A percentile compares a stretch with the other conserved stretches of the same genome.
Conservation (phyloP, 2,888 invertebrate genomes). For the Furcula furcula region DNA sequence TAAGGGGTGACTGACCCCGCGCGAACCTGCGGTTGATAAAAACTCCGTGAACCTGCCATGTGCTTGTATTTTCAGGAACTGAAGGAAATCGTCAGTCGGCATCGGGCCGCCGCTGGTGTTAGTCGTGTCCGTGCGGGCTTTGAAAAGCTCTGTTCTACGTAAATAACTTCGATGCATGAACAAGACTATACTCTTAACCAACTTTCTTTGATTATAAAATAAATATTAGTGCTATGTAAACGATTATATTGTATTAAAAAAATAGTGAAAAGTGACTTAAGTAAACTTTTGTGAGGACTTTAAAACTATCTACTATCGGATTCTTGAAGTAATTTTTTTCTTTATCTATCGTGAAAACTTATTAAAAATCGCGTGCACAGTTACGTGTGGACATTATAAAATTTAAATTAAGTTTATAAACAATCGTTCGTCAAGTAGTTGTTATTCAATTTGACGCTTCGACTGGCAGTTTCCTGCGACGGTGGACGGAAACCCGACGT, state of each 20-base stretch:
- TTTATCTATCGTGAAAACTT: no score
- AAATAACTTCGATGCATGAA: constrained; percentile 62
- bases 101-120: constrained; percentile 39
- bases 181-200: neutral
- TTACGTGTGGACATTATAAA: constrained; percentile 33
- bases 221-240: neutral
- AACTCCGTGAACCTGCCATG: constrained; percentile 55
- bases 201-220: neutral
- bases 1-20: constrained; percentile 64
- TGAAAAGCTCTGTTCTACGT: constrained; percentile 45
- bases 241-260: neutral
- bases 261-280: constrained; percentile 6
- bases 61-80: constrained; percentile 59
- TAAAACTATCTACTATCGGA: no score
- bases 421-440: constrained; percentile 39
- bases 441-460: constrained; percentile 51
- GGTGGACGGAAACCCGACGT: constrained; percentile 51
- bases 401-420: constrained; percentile 43
- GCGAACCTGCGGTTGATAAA: constrained; percentile 58
- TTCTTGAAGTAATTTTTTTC: no score
- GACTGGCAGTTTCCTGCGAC: constrained; percentile 61
- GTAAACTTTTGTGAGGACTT: constrained; percentile 26
- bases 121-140: constrained; percentile 33
- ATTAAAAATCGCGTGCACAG: constrained; percentile 14
- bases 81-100: constrained; percentile 60